Base-by-base conservation (phyloP, 2,888 invertebrate genomes). In the Tachina fera region DNA sequence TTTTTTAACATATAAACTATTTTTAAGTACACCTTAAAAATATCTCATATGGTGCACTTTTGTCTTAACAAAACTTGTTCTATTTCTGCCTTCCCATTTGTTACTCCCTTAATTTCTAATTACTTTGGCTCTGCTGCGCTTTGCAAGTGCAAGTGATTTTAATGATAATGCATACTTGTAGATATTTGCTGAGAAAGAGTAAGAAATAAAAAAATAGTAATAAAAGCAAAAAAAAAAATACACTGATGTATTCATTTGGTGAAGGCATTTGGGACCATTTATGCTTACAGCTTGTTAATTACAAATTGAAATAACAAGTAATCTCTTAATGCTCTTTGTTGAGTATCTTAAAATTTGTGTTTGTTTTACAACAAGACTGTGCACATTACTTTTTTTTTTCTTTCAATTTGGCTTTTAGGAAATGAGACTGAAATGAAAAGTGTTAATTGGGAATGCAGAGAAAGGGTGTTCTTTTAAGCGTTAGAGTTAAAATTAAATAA, bases 261-360 rank as follows among this genome's bases (percentile, higher is more conserved):
- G n/a, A 39, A 60, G 11, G 9, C 58, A 60, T 60, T 39, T 14
- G 58, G n/a, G 58, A 31, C 8, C 39, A 60, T 60, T 60, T 60
- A n/a, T 39, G 19, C 14, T 60, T 11, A 39, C 39, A 39, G 58
- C 39, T 60, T 14, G 13, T 8, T 56, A 60, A 60, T 60, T 60
- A 60, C 39, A 39, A 60, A 39, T 60, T 60, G 58, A 60, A 39
- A 39, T 60, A 9, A 8, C n/a, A 39, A 60, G 58, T 60, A 60
- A 60, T 39, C 14, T 39, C 58, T 31, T 60, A 60, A 60, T 60
- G 58, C 9, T 60, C 39, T 39, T 31, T 39, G 31, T 31, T 60
- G 31, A 39, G 31, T 31, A 31, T 31, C 31, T 31, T 39, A 39
- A 14, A 14, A n/a, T 11, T 22, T 11, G 22, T 56, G 22, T 22